These are phyloP conservation scores for Matsumyia berberina DNA, from an alignment of 2,888 invertebrate genomes.

Conservation along the genomic window DNA sequence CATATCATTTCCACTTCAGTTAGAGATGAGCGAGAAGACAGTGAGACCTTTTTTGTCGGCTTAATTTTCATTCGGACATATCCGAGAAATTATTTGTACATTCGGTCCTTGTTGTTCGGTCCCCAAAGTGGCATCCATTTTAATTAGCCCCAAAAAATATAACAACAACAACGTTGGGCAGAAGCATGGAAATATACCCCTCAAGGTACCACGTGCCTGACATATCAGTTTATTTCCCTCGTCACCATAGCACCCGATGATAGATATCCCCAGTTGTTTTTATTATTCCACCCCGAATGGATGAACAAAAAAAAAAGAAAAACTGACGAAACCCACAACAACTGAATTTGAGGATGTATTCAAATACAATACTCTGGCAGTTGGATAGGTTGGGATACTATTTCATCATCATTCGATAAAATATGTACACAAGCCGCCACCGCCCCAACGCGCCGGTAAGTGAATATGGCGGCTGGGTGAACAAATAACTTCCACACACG, in stretches of 20 bases:
- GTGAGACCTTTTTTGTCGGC: background rate
- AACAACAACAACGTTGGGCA: slow-evolving; percentile 22
- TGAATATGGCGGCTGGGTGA: background rate
- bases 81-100: slow-evolving; percentile 9
- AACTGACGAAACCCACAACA: slow-evolving; percentile 10
- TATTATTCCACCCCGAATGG: slow-evolving; percentile 48
- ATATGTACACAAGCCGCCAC: background rate
- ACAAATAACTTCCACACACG: slow-evolving; percentile 22
- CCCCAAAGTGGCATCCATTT: slow-evolving; percentile 19
- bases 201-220: slow-evolving; percentile 44
- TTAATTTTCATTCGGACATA: slow-evolving; percentile 1
- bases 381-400: slow-evolving; percentile 16
- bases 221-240: slow-evolving; percentile 42
- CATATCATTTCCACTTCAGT: slow-evolving; percentile 20
- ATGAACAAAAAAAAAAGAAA: slow-evolving; percentile 22
- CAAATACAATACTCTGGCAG: slow-evolving; percentile 21
- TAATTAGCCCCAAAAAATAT: slow-evolving; percentile 36
- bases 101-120: background rate
- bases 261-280: slow-evolving; percentile 36
- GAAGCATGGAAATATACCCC: slow-evolving; percentile 12
- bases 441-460: background rate
- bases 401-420: slow-evolving; percentile 31
- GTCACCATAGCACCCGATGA: slow-evolving; percentile 40
- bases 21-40: background rate
- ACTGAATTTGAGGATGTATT: slow-evolving; percentile 33